phyloP scores from a whole-genome alignment of 2,113 vertebrate species.

The Toxostoma redivivum region DNA sequence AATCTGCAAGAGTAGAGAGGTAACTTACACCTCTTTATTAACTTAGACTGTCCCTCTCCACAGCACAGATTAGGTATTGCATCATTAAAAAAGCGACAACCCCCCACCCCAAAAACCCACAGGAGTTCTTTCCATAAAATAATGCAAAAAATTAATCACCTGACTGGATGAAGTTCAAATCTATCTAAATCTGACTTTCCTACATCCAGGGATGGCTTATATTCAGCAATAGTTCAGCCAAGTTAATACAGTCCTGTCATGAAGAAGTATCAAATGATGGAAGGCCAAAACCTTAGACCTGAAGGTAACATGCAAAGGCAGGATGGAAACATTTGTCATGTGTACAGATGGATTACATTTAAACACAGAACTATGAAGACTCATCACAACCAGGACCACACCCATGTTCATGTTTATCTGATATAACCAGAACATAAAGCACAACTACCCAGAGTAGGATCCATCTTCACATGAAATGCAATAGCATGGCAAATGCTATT shows the following conservation, averaged over 20 bases:
- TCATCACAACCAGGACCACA: background rate
- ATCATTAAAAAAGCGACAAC: background rate
- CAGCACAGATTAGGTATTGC: background rate
- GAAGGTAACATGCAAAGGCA: background rate
- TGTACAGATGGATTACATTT: background rate
- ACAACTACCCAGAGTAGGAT: background rate
- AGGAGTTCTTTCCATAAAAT: background rate
- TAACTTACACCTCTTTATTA: background rate
- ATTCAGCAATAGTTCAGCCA: background rate
- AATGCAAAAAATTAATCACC: background rate
- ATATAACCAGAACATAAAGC: background rate
- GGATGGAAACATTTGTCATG: background rate
- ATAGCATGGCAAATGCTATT: background rate
- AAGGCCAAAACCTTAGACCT: background rate
- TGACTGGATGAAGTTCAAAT: background rate
- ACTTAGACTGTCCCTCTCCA: background rate
- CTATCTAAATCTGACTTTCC: background rate
- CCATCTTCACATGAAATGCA: background rate
- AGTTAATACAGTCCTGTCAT: background rate
- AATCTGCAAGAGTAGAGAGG: background rate
- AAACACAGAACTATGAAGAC: background rate
- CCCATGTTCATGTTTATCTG: background rate
- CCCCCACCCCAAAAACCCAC: rapidly evolving
- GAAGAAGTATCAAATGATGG: background rate
- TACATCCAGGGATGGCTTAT: background rate